Base-by-base conservation (phyloP, 2,888 invertebrate species). In the Periphyllus acericola region DNA sequence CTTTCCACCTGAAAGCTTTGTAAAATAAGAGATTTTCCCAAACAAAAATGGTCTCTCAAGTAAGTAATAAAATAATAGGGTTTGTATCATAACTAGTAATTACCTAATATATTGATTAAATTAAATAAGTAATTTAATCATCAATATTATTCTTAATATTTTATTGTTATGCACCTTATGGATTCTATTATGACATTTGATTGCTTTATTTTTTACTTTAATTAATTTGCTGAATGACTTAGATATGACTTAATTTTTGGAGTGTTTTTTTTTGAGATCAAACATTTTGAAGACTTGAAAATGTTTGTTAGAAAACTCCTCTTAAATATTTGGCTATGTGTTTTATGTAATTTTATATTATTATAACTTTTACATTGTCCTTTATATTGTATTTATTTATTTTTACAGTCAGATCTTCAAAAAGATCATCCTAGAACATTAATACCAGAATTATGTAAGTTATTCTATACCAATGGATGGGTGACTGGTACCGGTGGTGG, bases 401-500 rank as follows among this genome's bases (percentile, higher is more conserved):
- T 25, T 4, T 52, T 78, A 46, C 46, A 85, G 85, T 6, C 14
- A 6, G 66, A 66, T 74, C 32, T 36, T 66, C 55, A 34, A 74
- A 80, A 83, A 84, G 74, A 78, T 55, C 89, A 97, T 91, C 96
- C 97, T 9, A 93, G 95, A 89, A 94, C 95, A 90, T 92, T 99
- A 75, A 99, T 99, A 91, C 98, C 98, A 5, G 95, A 96, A 91
- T 92, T 99, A 83, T 98, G 98, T 91, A 93, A 94, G 85, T 96
- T 96, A 91, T 99, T 99, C 92, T 99, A 99, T 92, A 92, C 96
- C 90, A 92, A 98, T 82, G 98, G 98, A 91, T 99, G 99, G 99
- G 98, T 98, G 0, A 97, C 97, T 8, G 99, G 99, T 11, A 99
- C 99, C 40, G 99, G 99, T 29, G 99, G 99, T 79, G 97, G 97